A percentile compares a stretch with the other conserved stretches of the same genome.
phyloP scores from a whole-genome alignment of 2,888 invertebrate species.

The Papilio gigon region DNA sequence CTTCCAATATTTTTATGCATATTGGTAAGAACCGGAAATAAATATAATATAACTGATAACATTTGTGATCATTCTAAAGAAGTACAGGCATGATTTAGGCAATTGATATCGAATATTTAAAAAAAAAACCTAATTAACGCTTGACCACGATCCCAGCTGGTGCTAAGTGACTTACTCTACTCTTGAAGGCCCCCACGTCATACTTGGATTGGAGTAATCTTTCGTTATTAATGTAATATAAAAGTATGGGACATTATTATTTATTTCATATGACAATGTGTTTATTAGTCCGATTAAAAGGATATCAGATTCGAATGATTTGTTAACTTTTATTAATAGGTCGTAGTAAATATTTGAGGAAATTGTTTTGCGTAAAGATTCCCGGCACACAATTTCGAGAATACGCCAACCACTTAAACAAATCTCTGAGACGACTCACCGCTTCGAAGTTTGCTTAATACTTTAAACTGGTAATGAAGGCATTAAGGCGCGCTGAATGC shows the following conservation, averaged over 20 bases:
- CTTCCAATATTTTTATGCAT: too few species aligned
- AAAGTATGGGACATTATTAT: not conserved
- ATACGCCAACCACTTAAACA: conserved; percentile 64
- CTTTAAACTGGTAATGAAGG: conserved; percentile 82
- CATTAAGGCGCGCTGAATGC: conserved; percentile 79
- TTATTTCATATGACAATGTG: too few species aligned
- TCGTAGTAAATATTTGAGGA: conserved; percentile 34
- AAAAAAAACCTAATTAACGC: too few species aligned
- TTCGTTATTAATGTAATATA: not conserved
- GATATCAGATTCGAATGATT: not conserved
- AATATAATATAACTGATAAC: too few species aligned
- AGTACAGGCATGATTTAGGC: too few species aligned
- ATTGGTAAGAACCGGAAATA: too few species aligned
- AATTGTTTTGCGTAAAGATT: conserved; percentile 56
- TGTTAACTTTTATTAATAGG: conserved; percentile 4
- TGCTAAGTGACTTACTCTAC: too few species aligned
- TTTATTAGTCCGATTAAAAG: not conserved
- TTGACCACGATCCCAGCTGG: too few species aligned
- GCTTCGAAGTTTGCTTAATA: conserved; percentile 77
- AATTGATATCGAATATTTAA: too few species aligned
- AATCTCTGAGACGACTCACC: conserved; percentile 69
- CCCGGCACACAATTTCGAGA: conserved; percentile 52
- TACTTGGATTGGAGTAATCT: too few species aligned
- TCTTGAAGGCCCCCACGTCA: too few species aligned
- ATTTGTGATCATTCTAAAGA: too few species aligned